Percentiles rank a stretch among this genome's conserved stretches.
Conservation (phyloP, 2,113 vertebrate genomes). For the Peromyscus californicus region DNA sequence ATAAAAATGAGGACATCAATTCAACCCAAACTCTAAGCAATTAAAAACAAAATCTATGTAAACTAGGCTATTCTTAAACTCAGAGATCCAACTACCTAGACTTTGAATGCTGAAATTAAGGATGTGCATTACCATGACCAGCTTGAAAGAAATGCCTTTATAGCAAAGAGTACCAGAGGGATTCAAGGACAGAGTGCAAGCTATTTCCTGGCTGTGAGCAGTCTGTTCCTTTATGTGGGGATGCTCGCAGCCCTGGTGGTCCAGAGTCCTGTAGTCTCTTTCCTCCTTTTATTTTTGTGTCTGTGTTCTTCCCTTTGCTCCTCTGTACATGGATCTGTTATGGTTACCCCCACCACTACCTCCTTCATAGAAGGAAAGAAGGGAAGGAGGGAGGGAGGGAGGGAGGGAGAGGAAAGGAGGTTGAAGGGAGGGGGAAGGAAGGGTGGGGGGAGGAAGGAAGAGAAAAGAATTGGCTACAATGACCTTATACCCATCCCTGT, state of each 20-base stretch:
- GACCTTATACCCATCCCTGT: neutral
- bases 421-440: accelerated
- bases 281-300: neutral
- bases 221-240: neutral
- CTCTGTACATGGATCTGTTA: accelerated
- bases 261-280: neutral
- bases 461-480: neutral
- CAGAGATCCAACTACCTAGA: neutral
- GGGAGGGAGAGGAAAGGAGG: accelerated
- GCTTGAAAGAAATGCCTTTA: neutral
- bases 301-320: neutral
- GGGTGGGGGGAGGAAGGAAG: neutral
- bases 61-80: neutral
- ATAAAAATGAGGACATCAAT: neutral
- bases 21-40: neutral
- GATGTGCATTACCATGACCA: neutral
- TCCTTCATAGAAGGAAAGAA: neutral
- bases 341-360: neutral
- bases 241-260: accelerated
- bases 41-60: neutral
- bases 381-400: neutral
- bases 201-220: too few species aligned
- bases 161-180: neutral
- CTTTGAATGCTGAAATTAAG: neutral
- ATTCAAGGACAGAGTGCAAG: neutral